A percentile compares a stretch with the other conserved stretches of the same genome.
Evolutionary conservation across 2,113 vertebrate species (phyloP).

Genomic region (Anolis carolinensis): DNA sequence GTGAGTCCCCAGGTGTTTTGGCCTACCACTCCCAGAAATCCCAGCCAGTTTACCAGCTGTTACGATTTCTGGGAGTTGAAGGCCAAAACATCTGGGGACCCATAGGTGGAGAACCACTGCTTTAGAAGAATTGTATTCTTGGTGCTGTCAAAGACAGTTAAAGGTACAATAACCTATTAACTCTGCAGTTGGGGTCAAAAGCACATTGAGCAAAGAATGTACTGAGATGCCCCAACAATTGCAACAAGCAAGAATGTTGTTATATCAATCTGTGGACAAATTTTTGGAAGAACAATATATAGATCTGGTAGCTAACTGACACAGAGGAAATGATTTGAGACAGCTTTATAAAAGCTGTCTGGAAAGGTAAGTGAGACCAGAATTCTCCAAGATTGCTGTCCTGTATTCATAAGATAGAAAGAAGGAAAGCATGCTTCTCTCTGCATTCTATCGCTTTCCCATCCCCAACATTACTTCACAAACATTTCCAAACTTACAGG

Average conservation of each 20-base stretch:
- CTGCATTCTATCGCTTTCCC: constrained; percentile 38
- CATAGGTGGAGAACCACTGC: no score
- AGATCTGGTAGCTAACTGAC: neutral
- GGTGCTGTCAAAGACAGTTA: neutral
- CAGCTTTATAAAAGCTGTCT: constrained; percentile 41
- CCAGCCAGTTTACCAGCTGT: no score
- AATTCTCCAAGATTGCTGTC: constrained; percentile 28
- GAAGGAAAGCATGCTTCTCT: neutral
- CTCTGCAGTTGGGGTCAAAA: neutral
- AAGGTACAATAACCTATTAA: neutral
- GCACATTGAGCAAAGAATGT: neutral
- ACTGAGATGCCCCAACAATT: neutral
- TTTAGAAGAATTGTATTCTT: neutral
- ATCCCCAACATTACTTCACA: neutral
- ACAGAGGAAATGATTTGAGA: neutral
- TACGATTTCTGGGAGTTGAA: no score
- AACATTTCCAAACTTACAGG: neutral
- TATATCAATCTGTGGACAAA: neutral
- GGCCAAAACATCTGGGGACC: no score
- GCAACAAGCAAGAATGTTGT: neutral
- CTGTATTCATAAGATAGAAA: neutral
- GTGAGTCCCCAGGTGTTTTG: no score
- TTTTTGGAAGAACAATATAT: neutral
- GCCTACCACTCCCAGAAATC: no score
- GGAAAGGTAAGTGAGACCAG: neutral